A percentile compares a stretch with the other conserved stretches of the same genome.
Evolutionary conservation across 2,113 vertebrate species (phyloP).

Genomic region (Cairina moschata): DNA sequence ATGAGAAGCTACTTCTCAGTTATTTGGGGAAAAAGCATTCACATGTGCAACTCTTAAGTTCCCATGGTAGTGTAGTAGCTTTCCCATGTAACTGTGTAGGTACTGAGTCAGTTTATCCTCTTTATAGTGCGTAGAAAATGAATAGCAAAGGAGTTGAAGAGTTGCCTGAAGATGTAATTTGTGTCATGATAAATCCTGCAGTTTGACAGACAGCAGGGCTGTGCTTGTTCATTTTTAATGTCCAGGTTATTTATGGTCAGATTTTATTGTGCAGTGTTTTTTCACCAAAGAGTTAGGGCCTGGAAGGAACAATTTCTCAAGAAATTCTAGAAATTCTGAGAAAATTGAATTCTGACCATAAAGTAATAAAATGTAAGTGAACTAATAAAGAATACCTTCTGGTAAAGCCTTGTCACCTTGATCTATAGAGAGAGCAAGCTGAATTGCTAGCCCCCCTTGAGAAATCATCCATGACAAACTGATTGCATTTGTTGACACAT

Average conservation of each 20-base stretch:
- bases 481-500: background rate
- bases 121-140: background rate
- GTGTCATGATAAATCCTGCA: background rate
- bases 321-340: background rate
- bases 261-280: background rate
- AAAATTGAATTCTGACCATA: background rate
- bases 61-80: background rate
- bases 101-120: constrained; percentile 19
- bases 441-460: background rate
- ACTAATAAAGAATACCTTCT: background rate
- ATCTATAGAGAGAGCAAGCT: background rate
- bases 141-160: background rate
- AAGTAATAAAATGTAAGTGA: background rate
- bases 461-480: background rate
- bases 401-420: background rate
- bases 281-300: background rate
- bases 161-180: background rate
- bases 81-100: background rate
- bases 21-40: constrained; percentile 10
- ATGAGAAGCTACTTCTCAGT: background rate
- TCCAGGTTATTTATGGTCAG: background rate
- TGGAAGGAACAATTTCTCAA: background rate
- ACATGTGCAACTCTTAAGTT: background rate
- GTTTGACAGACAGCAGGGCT: background rate
- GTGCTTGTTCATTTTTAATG: background rate